A percentile compares a stretch with the other conserved stretches of the same genome.
Evolutionary conservation across 2,113 vertebrate species (phyloP).

Genomic region (Bubo scandiacus): DNA sequence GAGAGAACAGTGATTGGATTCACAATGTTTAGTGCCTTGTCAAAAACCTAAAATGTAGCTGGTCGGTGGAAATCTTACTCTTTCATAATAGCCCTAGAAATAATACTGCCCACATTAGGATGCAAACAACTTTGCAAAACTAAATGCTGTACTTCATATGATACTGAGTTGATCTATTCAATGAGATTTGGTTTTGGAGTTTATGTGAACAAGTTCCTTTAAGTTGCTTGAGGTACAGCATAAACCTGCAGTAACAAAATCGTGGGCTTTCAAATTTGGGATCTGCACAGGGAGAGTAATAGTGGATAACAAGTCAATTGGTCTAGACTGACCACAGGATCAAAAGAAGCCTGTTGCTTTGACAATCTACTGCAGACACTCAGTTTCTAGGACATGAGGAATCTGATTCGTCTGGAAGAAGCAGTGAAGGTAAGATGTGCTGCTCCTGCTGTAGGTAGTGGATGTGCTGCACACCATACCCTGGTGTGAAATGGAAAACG

Average conservation of each 20-base stretch:
- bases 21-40: constrained; percentile 70
- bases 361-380: constrained; percentile 37
- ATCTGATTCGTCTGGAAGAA: neutral
- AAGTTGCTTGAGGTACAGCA: neutral
- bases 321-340: neutral
- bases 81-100: neutral
- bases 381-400: neutral
- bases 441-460: neutral
- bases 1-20: constrained; percentile 56
- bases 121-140: neutral
- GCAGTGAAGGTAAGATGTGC: neutral
- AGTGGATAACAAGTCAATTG: neutral
- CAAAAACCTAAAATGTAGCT: constrained; percentile 10
- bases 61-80: neutral
- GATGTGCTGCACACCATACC: neutral
- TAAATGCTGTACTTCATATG: neutral
- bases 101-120: neutral
- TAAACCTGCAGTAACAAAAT: neutral
- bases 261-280: neutral
- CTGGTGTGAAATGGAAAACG: neutral
- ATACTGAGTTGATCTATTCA: neutral
- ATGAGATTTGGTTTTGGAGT: neutral
- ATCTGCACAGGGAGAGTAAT: neutral
- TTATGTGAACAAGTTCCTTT: neutral
- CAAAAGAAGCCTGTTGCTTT: constrained; percentile 12